These are phyloP conservation scores for Nesidiocoris tenuis DNA, from an alignment of 2,888 invertebrate species.

Conservation along the genomic window DNA sequence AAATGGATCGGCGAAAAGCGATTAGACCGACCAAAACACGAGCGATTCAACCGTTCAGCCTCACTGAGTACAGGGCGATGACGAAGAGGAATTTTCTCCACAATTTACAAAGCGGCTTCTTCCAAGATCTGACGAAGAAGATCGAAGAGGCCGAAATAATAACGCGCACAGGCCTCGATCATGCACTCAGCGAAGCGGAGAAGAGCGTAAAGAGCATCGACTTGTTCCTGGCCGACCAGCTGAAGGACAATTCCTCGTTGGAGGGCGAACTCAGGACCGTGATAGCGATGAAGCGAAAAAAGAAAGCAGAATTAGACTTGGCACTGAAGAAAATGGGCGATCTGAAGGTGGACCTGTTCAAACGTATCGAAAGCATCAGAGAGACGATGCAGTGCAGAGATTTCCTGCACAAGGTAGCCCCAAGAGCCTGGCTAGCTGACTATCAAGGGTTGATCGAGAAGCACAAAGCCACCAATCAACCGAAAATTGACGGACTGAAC, in stretches of 20 bases:
- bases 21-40: background rate
- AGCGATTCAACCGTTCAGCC: slow-evolving; percentile 23
- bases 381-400: slow-evolving; percentile 37
- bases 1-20: background rate
- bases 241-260: slow-evolving; percentile 30
- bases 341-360: slow-evolving; percentile 40
- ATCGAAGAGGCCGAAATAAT: slow-evolving; percentile 37
- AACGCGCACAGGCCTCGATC: slow-evolving; percentile 10
- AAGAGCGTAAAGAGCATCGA: slow-evolving; percentile 26
- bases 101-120: slow-evolving; percentile 23
- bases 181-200: slow-evolving; percentile 28
- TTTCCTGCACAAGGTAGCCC: slow-evolving; percentile 29
- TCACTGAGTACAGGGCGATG: slow-evolving; percentile 6
- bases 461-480: background rate
- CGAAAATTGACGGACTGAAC: slow-evolving; percentile 4
- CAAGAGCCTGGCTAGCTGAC: slow-evolving; percentile 17
- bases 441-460: slow-evolving; percentile 9
- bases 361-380: slow-evolving; percentile 32
- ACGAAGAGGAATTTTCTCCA: slow-evolving; percentile 19
- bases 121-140: slow-evolving; percentile 14
- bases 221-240: slow-evolving; percentile 35
- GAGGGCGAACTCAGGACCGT: slow-evolving; percentile 34
- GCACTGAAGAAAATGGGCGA: slow-evolving; percentile 39
- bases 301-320: slow-evolving; percentile 14
- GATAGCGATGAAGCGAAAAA: slow-evolving; percentile 5